phyloP scores from a whole-genome alignment of 2,888 invertebrate species.

The Poecilus cupreus region DNA sequence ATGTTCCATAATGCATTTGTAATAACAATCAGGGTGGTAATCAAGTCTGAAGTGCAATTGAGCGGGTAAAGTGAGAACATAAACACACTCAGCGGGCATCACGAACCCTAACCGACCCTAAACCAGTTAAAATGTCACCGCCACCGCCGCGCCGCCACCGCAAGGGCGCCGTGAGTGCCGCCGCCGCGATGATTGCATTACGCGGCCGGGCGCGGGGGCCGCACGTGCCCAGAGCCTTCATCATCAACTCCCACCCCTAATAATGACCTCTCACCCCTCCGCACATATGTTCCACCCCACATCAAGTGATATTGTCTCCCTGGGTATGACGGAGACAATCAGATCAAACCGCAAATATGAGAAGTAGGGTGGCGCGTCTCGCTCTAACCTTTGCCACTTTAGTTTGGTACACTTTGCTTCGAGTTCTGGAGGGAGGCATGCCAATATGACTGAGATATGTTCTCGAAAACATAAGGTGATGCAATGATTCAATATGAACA shows the following conservation, averaged over 20 bases:
- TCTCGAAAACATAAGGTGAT: too few relatives aligned
- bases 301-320: neutral
- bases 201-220: neutral
- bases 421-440: too few relatives aligned
- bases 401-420: too few relatives aligned
- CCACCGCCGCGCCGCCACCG: neutral
- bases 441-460: too few relatives aligned
- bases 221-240: neutral
- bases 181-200: constrained; percentile 18
- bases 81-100: constrained; percentile 1
- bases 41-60: neutral
- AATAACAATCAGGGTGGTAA: neutral
- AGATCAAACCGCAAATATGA: neutral
- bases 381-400: too few relatives aligned
- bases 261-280: neutral
- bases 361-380: too few relatives aligned
- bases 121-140: constrained; percentile 18
- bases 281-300: neutral
- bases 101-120: neutral
- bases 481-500: too few relatives aligned
- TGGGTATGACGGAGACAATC: neutral
- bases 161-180: neutral
- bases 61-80: neutral
- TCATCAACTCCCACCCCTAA: constrained; percentile 12
- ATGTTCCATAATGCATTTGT: neutral